Evolutionary conservation across 2,797 vertebrate genomes (phyloP), one percentile per base, ranked within the genome.

Genomic region (Darevskia mixta): DNA sequence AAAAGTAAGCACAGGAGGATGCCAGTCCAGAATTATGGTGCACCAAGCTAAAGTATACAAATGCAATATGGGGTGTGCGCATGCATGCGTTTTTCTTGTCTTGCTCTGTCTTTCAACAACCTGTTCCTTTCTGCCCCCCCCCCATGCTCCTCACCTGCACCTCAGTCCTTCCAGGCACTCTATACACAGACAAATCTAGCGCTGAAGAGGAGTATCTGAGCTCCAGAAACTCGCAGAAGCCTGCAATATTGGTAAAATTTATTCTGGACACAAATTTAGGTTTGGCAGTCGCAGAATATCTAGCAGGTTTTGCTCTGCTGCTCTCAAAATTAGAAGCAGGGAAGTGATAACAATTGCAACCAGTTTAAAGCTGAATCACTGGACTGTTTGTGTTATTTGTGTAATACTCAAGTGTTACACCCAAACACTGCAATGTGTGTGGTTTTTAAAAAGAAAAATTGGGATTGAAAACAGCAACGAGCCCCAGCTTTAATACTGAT

Each of bases 1-100:
- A 96, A 96, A 94, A 96, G 95, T 94, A 93, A 94, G 94, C 90
- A 94, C 93, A 95, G 95, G 96, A 96, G 91, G 93, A 95, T 88
- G 87, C 90, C 92, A 92, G 89, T 85, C 95, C 94, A 93, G 55
- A 79, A n/a, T 18, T 45, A 2, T 27, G 45, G 29, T n/a, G 49
- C 18, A 61, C n/a, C 15, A 58, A 58, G 18, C 17, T 15, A 58
- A 20, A 9, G 0, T 20, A 79, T 32, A 45, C 41, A 79, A 15
- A 2, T 20, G 45, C 29, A 55, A 3, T 25, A 45, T 15, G 23
- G 5, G 61, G 9, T 15, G 4, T 11, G 23, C 13, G 41, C 11
- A 77, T 5, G 23, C 38, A 41, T 71, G 73, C 5, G 2, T 35
- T 17, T 35, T 72, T 35, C 5, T 72, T 35, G 71, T 15, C 71